phyloP scores from a whole-genome alignment of 2,797 vertebrate genomes.

The Austrolebias charrua region DNA sequence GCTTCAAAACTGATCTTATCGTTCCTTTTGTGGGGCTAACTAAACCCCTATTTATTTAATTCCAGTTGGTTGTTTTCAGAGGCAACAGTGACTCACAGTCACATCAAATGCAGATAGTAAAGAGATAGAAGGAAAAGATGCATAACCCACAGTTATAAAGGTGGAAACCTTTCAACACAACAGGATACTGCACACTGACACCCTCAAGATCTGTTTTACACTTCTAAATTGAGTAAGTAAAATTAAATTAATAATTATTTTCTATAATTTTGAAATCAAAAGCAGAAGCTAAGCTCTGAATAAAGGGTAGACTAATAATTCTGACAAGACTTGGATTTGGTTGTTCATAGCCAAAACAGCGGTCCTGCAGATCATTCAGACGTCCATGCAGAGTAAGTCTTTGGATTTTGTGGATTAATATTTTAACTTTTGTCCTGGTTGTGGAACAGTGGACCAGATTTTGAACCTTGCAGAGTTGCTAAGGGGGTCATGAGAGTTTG shows the following conservation, averaged over 20 bases:
- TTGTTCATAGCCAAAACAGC: constrained; percentile 68
- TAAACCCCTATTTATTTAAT: constrained; percentile 68
- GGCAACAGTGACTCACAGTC: constrained; percentile 61
- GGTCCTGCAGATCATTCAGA: constrained; percentile 55
- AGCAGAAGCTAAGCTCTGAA: no score
- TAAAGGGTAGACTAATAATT: no score
- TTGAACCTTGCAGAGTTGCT: no score
- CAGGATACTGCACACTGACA: background rate
- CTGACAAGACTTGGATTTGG: constrained; percentile 46
- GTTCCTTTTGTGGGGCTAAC: constrained; percentile 42
- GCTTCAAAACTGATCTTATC: constrained; percentile 70
- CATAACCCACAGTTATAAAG: constrained; percentile 10
- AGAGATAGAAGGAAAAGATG: constrained; percentile 28
- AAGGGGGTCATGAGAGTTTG: no score
- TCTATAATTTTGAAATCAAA: no score
- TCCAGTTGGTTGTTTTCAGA: constrained; percentile 49
- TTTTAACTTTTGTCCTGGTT: no score
- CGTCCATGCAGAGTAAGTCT: constrained; percentile 18
- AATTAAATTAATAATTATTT: no score
- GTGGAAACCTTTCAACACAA: constrained; percentile 29
- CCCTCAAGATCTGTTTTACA: constrained; percentile 6
- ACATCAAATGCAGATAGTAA: constrained; percentile 50
- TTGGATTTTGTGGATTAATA: no score
- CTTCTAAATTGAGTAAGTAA: background rate
- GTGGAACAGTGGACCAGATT: no score